phyloP scores from a whole-genome alignment of 2,797 vertebrate genomes.

The Anomalospiza imberbis region DNA sequence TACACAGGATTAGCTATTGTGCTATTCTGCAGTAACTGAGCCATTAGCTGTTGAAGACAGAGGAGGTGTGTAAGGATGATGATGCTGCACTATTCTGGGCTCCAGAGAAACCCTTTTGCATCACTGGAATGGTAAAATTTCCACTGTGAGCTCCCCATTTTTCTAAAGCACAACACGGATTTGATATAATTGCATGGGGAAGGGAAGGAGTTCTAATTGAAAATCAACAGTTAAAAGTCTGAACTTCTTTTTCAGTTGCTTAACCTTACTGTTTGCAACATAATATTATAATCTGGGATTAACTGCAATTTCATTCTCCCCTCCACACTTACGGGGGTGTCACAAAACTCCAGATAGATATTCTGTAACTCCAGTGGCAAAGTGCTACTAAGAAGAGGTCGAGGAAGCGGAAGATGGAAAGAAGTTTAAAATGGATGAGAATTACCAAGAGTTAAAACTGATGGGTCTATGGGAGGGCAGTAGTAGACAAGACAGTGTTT shows the following conservation, averaged over 20 bases:
- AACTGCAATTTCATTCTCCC: background rate
- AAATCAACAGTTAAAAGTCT: background rate
- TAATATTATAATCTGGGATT: background rate
- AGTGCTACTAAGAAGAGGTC: background rate
- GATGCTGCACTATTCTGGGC: background rate
- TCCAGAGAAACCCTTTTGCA: background rate
- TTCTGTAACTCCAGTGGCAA: background rate
- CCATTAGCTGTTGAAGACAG: background rate
- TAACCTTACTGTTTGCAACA: background rate
- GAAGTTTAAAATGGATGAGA: background rate
- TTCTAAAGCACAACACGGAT: background rate
- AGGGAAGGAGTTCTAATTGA: background rate
- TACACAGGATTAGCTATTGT: background rate
- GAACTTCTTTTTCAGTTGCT: background rate
- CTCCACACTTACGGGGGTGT: rapidly evolving
- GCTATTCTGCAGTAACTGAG: background rate
- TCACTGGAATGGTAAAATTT: background rate
- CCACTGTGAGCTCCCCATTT: background rate
- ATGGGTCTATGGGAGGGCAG: background rate
- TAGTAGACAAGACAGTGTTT: background rate
- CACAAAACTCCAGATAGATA: background rate
- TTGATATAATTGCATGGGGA: background rate
- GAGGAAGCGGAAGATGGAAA: background rate
- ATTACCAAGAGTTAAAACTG: background rate
- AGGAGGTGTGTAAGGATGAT: background rate